Evolutionary conservation across 2,888 invertebrate genomes (phyloP), one percentile per base, ranked within the genome.

Genomic region (Callinectes sapidus): DNA sequence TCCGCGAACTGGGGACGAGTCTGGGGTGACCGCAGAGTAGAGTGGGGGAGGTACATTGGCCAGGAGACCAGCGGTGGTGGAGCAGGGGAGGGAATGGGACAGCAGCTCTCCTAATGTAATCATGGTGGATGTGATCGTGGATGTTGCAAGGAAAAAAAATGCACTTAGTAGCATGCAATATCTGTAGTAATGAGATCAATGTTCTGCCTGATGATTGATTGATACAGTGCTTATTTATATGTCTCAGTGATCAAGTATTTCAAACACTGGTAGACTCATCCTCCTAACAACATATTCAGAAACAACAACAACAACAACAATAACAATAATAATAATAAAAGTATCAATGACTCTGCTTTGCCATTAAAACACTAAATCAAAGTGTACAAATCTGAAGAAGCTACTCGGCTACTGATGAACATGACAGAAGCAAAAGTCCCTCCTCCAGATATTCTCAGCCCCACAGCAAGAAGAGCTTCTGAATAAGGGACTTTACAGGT

Each of bases 21-120:
- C 92, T 61, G 94, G 93, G 89, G 94, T 94, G n/a, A 96, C 95
- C 95, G 96, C 94, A 90, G 95, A 95, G 93, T 95, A 95, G 54
- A 95, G 94, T 28, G 95, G 95, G 42, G 95, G 95, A n/a, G 95
- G 95, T 42, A 95, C 95, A 91, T 94, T 95, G 18, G 95, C 95
- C 90, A 95, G 94, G 42, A 95, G 93, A 87, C 95, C 93, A 18
- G 93, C 87, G 28, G 93, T 92, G 54, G 93, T 93, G 85, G 94
- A 93, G 92, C 92, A 92, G 88, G 92, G 92, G 89, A 92, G 92
- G 89, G 92, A 42, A 86, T 87, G 88, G 77, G 92, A 91, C 91
- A 91, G 89, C 92, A 39, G 77, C 92, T 92, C 92, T 89, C 91
- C 92, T 92, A 92, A 77, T 85, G 92, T 92, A 39, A 89, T 89